Evolutionary conservation across 1,140 invertebrate species (phyloP).

Genomic region (Leptopilina boulardi): DNA sequence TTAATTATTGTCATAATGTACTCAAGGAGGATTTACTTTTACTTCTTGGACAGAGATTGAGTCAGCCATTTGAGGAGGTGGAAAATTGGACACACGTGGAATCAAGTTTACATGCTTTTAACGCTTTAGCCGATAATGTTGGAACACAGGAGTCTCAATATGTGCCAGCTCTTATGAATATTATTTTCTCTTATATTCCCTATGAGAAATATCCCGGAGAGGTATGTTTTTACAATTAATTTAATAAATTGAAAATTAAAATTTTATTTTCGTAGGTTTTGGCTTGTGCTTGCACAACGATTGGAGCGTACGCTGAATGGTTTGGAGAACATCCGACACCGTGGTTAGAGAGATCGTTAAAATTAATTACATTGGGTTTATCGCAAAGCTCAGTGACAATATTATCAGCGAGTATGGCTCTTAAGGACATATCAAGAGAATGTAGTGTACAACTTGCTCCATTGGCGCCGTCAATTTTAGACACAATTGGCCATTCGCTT

Average conservation of each 20-base stretch:
- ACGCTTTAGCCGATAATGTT: constrained; percentile 86
- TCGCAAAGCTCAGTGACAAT: constrained; percentile 81
- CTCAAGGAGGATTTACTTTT: constrained; percentile 83
- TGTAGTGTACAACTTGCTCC: constrained; percentile 84
- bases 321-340: constrained; percentile 83
- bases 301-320: constrained; percentile 89
- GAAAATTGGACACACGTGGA: constrained; percentile 83
- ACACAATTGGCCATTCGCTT: constrained; percentile 64
- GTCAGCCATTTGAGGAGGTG: constrained; percentile 52
- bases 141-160: constrained; percentile 79
- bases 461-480: constrained; percentile 78
- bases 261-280: constrained; percentile 60
- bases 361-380: constrained; percentile 83
- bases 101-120: constrained; percentile 88
- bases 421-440: constrained; percentile 90
- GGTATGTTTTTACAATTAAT: constrained; percentile 57
- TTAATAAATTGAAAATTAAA: background rate
- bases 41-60: constrained; percentile 79
- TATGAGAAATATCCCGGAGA: constrained; percentile 77
- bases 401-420: constrained; percentile 87
- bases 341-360: constrained; percentile 82
- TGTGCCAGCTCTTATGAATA: constrained; percentile 81
- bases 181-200: constrained; percentile 81
- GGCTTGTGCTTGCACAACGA: constrained; percentile 66
- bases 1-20: constrained; percentile 90